Evolutionary conservation across 1,140 invertebrate species (phyloP), one percentile per base, ranked within the genome.

Genomic region (Anastrepha ludens): DNA sequence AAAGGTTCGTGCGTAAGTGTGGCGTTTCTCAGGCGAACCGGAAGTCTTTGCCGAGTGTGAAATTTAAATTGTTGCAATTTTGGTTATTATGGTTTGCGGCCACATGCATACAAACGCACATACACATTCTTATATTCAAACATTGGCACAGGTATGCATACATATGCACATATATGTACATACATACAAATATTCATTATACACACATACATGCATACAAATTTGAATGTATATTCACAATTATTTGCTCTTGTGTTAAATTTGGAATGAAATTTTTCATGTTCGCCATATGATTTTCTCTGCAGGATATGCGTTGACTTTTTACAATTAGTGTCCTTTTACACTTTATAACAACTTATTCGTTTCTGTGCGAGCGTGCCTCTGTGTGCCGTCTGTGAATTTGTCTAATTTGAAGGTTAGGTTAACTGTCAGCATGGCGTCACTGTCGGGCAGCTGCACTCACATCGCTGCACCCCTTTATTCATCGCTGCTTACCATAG

Each of bases 1-100:
- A 17, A 1, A 0, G 3, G n/a, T 70, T 47, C 67, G 15, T 86
- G 85, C 11, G 85, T 44, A n/a, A 64, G 5, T 58, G 39, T 29
- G 60, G 11, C 81, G 62, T 7, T 17, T 15, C 41, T 47, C 3
- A 44, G 41, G 50, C 78, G 67, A 70, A 86, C 85, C 85, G 87
- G 87, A 88, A 60, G 74, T 88, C 67, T 62, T 85, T 29, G 58
- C 60, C 60, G 70, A 88, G 86, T 87, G 86, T 87, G 44, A 81
- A 87, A 88, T 50, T 60, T 11, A 59, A 88, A 87, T 87, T 87
- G 86, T 55, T 86, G 85, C 85, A 86, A 86, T 86, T 86, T 86
- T 59, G 85, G 29, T 39, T 62, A 41, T 62, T 86, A 60, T 86
- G 85, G n/a, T 86, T 86, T 86, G 50, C 13, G 67, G 67, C 67